Conservation (phyloP, 2,888 invertebrate genomes). For the Marronus borbonicus region DNA sequence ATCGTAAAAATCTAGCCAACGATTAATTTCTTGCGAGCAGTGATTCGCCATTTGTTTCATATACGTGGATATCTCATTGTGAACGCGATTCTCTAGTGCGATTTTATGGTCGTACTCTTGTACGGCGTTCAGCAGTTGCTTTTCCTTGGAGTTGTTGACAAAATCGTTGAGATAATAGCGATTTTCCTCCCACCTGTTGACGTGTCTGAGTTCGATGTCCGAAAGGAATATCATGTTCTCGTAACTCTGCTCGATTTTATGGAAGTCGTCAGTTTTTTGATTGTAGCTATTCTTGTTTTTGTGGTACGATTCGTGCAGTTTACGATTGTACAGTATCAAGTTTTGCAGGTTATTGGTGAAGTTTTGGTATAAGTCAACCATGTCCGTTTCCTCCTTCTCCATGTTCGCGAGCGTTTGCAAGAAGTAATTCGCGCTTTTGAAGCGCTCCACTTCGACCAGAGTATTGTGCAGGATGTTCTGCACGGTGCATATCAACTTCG, state of each 20-base stretch:
- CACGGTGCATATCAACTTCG: conserved; percentile 18
- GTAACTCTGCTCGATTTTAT: background rate
- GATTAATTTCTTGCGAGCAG: conserved; percentile 59
- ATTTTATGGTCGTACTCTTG: conserved; percentile 61
- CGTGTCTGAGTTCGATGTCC: conserved; percentile 56
- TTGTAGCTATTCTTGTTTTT: background rate
- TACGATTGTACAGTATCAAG: background rate
- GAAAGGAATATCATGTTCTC: conserved; percentile 17
- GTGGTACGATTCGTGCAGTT: background rate
- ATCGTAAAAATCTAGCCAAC: conserved; percentile 67
- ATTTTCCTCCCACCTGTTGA: conserved; percentile 64
- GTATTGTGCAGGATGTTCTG: conserved; percentile 6
- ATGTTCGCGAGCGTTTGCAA: background rate
- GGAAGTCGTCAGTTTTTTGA: background rate
- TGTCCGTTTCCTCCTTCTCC: conserved; percentile 13
- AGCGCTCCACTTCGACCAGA: background rate
- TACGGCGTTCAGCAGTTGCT: conserved; percentile 60
- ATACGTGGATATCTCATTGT: conserved; percentile 64
- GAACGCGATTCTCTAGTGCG: conserved; percentile 65
- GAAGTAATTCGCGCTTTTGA: background rate
- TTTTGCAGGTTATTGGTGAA: conserved; percentile 11
- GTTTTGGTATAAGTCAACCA: background rate
- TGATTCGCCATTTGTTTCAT: conserved; percentile 53
- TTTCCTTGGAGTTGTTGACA: conserved; percentile 60
- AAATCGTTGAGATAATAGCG: conserved; percentile 65